phyloP scores from a whole-genome alignment of 2,797 vertebrate genomes.

The Ctenopoma multispine region DNA sequence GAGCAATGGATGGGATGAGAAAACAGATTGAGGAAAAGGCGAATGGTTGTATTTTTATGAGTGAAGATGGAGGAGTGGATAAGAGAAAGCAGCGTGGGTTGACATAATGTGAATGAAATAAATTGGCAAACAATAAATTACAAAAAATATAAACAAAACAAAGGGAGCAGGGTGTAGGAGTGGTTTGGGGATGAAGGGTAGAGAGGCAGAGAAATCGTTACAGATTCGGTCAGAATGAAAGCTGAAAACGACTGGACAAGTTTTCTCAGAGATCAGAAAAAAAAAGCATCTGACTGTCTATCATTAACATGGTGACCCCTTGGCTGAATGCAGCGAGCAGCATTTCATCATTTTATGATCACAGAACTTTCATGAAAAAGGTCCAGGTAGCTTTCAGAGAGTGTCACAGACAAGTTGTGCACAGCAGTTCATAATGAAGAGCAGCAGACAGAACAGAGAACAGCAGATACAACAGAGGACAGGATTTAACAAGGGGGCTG shows the following conservation, averaged over 20 bases:
- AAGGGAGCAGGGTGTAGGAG: constrained; percentile 47
- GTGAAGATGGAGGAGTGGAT: constrained; percentile 15
- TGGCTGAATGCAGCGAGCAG: constrained; percentile 46
- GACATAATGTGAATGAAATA: constrained; percentile 43
- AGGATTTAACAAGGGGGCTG: constrained; percentile 44
- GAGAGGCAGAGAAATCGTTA: constrained; percentile 74
- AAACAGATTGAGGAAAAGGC: background rate
- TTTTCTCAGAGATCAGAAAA: constrained; percentile 45
- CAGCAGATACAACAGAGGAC: constrained; percentile 61
- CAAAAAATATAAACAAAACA: constrained; percentile 35
- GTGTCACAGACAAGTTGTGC: constrained; percentile 59
- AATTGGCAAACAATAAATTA: constrained; percentile 52
- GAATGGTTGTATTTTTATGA: constrained; percentile 18
- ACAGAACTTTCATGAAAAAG: constrained; percentile 52
- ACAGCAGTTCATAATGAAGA: constrained; percentile 67
- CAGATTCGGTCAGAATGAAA: constrained; percentile 58
- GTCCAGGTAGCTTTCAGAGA: constrained; percentile 60
- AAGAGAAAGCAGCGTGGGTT: constrained; percentile 6
- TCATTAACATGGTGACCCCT: constrained; percentile 41
- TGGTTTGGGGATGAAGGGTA: constrained; percentile 69
- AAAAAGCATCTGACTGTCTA: constrained; percentile 40
- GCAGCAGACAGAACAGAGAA: constrained; percentile 70
- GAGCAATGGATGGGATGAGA: background rate
- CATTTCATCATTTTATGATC: constrained; percentile 45
- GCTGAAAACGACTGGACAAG: constrained; percentile 24